A percentile compares a stretch with the other conserved stretches of the same genome.
These are phyloP conservation scores for Mastomys coucha DNA, from an alignment of 2,113 vertebrate species.

Conservation along the genomic window DNA sequence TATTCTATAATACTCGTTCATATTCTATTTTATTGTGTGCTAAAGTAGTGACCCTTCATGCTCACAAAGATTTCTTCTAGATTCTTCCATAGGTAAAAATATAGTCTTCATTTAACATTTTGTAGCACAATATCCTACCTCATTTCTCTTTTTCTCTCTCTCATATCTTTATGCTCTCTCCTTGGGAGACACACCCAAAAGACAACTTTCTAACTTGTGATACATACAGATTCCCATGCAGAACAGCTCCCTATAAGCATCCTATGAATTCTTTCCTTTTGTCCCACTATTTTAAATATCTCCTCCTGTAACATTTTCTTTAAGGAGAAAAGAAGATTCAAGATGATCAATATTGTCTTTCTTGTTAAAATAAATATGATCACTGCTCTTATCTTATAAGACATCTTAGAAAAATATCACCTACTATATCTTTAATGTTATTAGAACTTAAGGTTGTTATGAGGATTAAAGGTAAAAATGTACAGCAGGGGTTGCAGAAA, in stretches of 20 bases:
- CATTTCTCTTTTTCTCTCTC: background rate
- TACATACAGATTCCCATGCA: slow-evolving; percentile 11
- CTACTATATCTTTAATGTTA: background rate
- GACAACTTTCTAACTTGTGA: background rate
- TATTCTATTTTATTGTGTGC: slow-evolving; percentile 47
- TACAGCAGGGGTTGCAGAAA: background rate
- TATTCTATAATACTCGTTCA: slow-evolving; percentile 12
- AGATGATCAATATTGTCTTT: background rate
- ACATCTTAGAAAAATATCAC: slow-evolving; percentile 4
- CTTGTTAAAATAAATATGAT: background rate
- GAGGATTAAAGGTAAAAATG: background rate
- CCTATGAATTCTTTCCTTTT: background rate
- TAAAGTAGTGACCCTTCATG: background rate
- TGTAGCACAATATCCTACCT: background rate
- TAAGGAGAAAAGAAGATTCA: background rate
- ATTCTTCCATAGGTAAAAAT: slow-evolving; percentile 4
- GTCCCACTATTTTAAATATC: slow-evolving; percentile 17
- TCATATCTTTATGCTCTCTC: slow-evolving; percentile 4
- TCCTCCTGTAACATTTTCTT: background rate
- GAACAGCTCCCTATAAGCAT: background rate
- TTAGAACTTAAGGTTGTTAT: background rate
- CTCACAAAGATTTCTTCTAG: slow-evolving; percentile 43
- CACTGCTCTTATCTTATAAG: background rate
- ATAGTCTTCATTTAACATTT: slow-evolving; percentile 26
- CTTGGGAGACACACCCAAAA: background rate